phyloP scores from a whole-genome alignment of 1,140 invertebrate species.

The Ridgeia piscesae region DNA sequence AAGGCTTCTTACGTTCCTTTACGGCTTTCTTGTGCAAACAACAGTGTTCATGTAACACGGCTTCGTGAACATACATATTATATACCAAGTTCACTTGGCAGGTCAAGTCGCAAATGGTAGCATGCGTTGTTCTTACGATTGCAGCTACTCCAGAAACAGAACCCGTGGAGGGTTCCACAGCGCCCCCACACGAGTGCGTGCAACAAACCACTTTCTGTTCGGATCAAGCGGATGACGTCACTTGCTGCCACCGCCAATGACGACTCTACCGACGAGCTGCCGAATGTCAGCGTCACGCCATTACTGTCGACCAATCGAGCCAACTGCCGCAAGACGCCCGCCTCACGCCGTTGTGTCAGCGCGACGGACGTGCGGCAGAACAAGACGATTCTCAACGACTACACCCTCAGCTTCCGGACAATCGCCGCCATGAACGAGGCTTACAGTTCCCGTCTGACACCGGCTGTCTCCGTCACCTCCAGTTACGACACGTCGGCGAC shows the following conservation, averaged over 20 bases:
- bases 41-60: no score
- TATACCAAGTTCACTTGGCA: not conserved
- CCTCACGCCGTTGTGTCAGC: not conserved
- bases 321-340: not conserved
- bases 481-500: not conserved
- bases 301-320: not conserved
- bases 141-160: not conserved
- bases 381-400: constrained; percentile 20
- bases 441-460: not conserved
- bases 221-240: not conserved
- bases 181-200: not conserved
- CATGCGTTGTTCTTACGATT: not conserved
- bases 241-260: not conserved
- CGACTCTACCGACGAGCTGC: not conserved
- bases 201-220: not conserved
- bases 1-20: no score
- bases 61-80: not conserved
- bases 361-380: constrained; percentile 1
- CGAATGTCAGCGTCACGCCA: constrained; percentile 13
- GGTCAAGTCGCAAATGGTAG: not conserved
- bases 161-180: not conserved
- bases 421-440: constrained; percentile 25
- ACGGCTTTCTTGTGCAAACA: no score
- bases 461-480: not conserved
- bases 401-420: constrained; percentile 21